phyloP scores from a whole-genome alignment of 2,797 vertebrate species.

The Bovichtus variegatus region DNA sequence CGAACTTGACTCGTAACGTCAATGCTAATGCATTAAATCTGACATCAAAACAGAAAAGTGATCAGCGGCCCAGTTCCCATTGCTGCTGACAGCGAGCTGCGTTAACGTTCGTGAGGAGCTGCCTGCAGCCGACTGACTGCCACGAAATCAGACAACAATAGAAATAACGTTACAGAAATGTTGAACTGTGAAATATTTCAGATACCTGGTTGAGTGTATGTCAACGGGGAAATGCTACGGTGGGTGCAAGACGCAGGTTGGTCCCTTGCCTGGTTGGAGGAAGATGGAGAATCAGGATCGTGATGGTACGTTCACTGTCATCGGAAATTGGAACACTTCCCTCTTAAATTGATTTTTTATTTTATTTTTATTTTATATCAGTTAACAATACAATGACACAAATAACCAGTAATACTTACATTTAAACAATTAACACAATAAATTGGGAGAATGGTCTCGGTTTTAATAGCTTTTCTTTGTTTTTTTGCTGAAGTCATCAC shows the following conservation, averaged over 20 bases:
- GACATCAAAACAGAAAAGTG: conserved; percentile 6
- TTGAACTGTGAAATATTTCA: background rate
- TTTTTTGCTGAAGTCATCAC: no score
- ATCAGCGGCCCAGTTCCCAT: conserved; percentile 61
- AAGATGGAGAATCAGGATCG: conserved; percentile 78
- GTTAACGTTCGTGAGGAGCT: background rate
- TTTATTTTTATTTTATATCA: no score
- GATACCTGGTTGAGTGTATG: conserved; percentile 39
- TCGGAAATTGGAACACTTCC: conserved; percentile 35
- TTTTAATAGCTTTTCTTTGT: no score
- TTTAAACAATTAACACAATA: no score
- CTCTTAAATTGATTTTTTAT: background rate
- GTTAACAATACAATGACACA: no score
- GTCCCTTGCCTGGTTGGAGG: conserved; percentile 54
- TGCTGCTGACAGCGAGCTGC: conserved; percentile 31
- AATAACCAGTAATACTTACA: no score
- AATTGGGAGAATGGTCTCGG: no score
- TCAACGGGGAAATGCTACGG: conserved; percentile 10
- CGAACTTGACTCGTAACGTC: accelerated
- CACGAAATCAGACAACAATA: background rate
- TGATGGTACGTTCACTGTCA: conserved; percentile 24
- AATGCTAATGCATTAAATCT: background rate
- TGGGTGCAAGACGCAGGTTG: conserved; percentile 41
- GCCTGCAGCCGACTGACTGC: background rate
- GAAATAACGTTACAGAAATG: accelerated